phyloP scores from a whole-genome alignment of 2,113 vertebrate genomes.

The Garra rufa region DNA sequence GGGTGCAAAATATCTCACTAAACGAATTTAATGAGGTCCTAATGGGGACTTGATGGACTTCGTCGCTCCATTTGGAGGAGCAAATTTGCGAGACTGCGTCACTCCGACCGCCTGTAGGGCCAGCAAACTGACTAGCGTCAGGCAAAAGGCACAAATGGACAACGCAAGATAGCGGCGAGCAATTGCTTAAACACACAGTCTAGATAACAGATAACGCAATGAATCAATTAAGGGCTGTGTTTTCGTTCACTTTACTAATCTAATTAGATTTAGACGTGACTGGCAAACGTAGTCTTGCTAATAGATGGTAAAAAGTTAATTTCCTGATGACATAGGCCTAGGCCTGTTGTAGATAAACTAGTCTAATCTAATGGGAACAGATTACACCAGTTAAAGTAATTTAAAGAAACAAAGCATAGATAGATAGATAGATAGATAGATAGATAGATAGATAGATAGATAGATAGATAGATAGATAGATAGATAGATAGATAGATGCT shows the following conservation, averaged over 20 bases:
- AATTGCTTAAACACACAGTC: not conserved
- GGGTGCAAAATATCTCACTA: conserved; percentile 66
- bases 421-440: not conserved
- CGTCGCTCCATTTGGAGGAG: conserved; percentile 58
- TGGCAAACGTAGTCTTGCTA: not conserved
- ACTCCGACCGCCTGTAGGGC: conserved; percentile 51
- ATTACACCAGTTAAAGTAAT: not conserved
- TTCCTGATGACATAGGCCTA: not conserved
- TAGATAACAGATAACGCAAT: conserved; percentile 19
- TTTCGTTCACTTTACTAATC: conserved; percentile 8
- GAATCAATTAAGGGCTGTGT: conserved; percentile 1
- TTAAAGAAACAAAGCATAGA: not conserved
- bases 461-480: conserved; percentile 5
- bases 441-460: not conserved
- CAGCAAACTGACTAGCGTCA: conserved; percentile 58
- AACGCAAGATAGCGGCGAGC: not conserved
- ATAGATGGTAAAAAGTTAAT: not conserved
- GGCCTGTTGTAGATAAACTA: not conserved
- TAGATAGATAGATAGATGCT: conserved; percentile 13
- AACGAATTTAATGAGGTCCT: conserved; percentile 60
- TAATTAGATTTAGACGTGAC: not conserved
- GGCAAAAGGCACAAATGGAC: conserved; percentile 70
- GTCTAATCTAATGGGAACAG: not conserved
- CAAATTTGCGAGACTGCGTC: conserved; percentile 44
- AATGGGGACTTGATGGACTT: conserved; percentile 64